phyloP scores from a whole-genome alignment of 2,888 invertebrate genomes.

The Sinhomidia bicolor region DNA sequence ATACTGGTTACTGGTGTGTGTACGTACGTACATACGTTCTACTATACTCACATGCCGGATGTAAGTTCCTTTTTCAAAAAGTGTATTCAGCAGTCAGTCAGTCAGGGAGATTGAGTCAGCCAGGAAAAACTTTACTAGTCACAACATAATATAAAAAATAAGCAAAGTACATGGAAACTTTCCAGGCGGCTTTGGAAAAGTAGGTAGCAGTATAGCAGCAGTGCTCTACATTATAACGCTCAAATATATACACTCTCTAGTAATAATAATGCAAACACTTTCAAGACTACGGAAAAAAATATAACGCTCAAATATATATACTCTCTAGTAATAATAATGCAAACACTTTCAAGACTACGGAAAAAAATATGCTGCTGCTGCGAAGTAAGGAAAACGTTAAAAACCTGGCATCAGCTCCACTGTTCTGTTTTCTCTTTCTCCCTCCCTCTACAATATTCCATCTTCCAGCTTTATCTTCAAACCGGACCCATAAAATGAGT shows the following conservation, averaged over 20 bases:
- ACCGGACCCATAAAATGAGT: conserved; percentile 70
- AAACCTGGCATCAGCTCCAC: conserved; percentile 49
- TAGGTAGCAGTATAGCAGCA: neutral
- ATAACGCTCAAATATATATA: neutral
- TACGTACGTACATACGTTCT: neutral
- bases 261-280: neutral
- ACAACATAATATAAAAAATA: conserved; percentile 28
- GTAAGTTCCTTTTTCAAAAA: conserved; percentile 54
- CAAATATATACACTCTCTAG: neutral
- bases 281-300: conserved; percentile 9
- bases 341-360: neutral
- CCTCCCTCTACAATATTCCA: no score
- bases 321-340: neutral
- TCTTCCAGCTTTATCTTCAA: conserved; percentile 52
- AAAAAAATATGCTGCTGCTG: no score
- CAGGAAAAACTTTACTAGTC: conserved; percentile 20
- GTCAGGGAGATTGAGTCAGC: conserved; percentile 41
- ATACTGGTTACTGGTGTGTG: conserved; percentile 28
- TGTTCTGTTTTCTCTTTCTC: neutral
- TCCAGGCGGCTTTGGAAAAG: no score
- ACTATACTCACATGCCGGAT: conserved; percentile 28
- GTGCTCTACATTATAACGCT: neutral
- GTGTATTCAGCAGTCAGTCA: conserved; percentile 51
- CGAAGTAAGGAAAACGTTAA: neutral
- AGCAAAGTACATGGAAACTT: conserved; percentile 20